A percentile compares a stretch with the other conserved stretches of the same genome.
These are phyloP conservation scores for Diloba caeruleocephala DNA, from an alignment of 2,888 invertebrate genomes.

Conservation along the genomic window DNA sequence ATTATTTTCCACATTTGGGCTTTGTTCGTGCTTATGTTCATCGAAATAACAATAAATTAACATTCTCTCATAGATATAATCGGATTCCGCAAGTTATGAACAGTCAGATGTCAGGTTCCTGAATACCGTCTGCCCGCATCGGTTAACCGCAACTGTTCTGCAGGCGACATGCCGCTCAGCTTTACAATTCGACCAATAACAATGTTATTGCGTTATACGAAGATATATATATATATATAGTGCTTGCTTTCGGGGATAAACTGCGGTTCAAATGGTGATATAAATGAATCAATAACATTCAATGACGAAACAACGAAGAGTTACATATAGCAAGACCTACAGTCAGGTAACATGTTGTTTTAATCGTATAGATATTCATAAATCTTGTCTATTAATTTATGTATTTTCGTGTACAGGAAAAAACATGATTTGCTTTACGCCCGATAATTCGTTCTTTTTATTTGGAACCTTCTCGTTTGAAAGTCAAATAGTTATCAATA, in stretches of 20 bases:
- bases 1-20: too few species aligned
- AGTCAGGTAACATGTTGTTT: too few species aligned
- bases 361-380: not conserved
- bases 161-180: conserved; percentile 67
- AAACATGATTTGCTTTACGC: too few species aligned
- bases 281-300: conserved; percentile 8
- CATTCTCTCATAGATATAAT: conserved; percentile 19
- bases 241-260: not conserved
- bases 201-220: conserved; percentile 59
- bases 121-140: conserved; percentile 76
- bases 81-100: conserved; percentile 50
- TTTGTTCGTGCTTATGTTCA: not conserved
- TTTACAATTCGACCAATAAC: conserved; percentile 67
- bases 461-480: too few species aligned
- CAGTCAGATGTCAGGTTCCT: conserved; percentile 59
- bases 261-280: conserved; percentile 5
- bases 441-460: too few species aligned
- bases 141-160: conserved; percentile 77
- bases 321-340: too few species aligned
- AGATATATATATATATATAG: conserved; percentile 21
- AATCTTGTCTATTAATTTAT: too few species aligned
- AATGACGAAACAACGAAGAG: not conserved
- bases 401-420: too few species aligned
- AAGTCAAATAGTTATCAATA: too few species aligned
- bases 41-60: conserved; percentile 24